These are phyloP conservation scores for Luidia sarsii DNA, from an alignment of 53 echinoderm and acorn worm species.

Conservation along the genomic window DNA sequence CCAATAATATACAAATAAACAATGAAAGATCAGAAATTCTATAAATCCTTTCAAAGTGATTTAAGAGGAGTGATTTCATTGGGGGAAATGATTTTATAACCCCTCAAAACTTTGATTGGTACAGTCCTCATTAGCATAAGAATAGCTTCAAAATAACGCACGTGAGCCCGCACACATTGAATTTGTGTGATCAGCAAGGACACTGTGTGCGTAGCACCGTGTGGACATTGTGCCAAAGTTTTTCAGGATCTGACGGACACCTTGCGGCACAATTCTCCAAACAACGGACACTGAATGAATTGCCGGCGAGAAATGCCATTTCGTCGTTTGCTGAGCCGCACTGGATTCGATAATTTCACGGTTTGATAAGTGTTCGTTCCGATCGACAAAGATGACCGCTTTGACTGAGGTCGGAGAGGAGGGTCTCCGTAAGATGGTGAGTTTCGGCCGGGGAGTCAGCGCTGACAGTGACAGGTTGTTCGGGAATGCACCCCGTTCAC, in stretches of 20 bases:
- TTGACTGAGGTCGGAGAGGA: constrained; percentile 31
- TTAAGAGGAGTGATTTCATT: neutral
- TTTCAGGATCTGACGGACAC: neutral
- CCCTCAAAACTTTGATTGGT: neutral
- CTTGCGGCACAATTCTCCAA: too few relatives aligned
- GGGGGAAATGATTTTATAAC: too few relatives aligned
- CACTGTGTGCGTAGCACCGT: neutral
- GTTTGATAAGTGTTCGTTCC: too few relatives aligned
- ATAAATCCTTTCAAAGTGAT: too few relatives aligned
- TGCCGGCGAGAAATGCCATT: neutral
- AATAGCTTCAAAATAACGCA: constrained; percentile 2
- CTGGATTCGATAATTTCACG: too few relatives aligned
- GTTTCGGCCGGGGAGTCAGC: neutral
- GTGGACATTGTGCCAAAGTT: neutral
- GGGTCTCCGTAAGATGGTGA: constrained; percentile 32
- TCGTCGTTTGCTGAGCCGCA: neutral
- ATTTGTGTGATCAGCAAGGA: neutral
- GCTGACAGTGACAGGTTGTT: neutral
- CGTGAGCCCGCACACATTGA: neutral
- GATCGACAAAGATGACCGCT: constrained; percentile 38
- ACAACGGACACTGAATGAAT: too few relatives aligned
- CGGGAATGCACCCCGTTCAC: too few relatives aligned
- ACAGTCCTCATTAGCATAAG: constrained; percentile 34
- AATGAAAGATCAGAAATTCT: too few relatives aligned
- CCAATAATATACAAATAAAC: too few relatives aligned